Percentiles rank a stretch among this genome's conserved stretches.
Evolutionary conservation across 2,888 invertebrate genomes (phyloP).

Genomic region (Didymodactylos carnosus): DNA sequence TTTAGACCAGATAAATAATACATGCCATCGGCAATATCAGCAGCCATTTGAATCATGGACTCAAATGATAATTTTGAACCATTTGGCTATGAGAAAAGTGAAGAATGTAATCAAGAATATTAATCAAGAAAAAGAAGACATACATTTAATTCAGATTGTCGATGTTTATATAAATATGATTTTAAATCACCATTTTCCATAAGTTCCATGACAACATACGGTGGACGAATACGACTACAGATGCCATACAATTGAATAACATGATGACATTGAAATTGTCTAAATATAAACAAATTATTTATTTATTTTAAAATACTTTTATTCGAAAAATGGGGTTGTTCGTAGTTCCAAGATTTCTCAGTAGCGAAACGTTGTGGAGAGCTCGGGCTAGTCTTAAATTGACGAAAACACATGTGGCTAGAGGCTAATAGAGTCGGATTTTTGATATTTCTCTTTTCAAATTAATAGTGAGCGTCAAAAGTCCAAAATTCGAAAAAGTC

Average conservation of each 20-base stretch:
- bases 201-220: slow-evolving; percentile 8
- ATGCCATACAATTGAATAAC: slow-evolving; percentile 2
- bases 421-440: too few relatives aligned
- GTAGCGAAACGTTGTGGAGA: too few relatives aligned
- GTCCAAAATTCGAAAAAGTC: too few relatives aligned
- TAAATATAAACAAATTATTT: not conserved
- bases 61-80: not conserved
- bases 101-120: not conserved
- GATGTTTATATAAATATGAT: not conserved
- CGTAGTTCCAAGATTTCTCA: too few relatives aligned
- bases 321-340: too few relatives aligned
- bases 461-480: too few relatives aligned
- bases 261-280: slow-evolving; percentile 1
- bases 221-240: not conserved
- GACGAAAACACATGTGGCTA: too few relatives aligned
- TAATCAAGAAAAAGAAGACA: not conserved
- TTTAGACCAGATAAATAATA: slow-evolving; percentile 8
- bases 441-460: too few relatives aligned
- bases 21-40: slow-evolving; percentile 11
- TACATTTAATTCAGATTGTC: not conserved
- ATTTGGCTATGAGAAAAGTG: not conserved
- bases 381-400: too few relatives aligned
- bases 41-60: slow-evolving; percentile 2
- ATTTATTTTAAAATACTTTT: too few relatives aligned
- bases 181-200: slow-evolving; percentile 13